Conservation (phyloP, 2,888 invertebrate genomes). For the Leptopterna dolabrata region DNA sequence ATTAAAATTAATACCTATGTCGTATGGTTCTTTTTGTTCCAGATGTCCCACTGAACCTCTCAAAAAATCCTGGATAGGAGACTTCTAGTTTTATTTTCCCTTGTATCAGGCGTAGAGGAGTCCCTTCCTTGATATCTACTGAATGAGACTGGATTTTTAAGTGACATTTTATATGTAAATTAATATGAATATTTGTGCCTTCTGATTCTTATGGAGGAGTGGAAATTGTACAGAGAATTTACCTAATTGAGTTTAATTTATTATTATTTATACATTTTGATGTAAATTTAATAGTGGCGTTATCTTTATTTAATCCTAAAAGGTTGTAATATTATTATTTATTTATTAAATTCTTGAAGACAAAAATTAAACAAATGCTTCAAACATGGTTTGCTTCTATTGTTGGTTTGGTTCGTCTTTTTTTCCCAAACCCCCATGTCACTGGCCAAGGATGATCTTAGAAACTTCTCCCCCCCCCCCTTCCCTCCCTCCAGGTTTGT, state of each 20-base stretch:
- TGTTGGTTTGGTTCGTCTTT: no score
- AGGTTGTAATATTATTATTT: conserved; percentile 51
- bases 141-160: conserved; percentile 55
- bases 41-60: conserved; percentile 92
- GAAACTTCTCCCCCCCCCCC: no score
- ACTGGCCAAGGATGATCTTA: no score
- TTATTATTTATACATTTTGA: conserved; percentile 44
- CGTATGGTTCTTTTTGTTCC: conserved; percentile 67
- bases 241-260: conserved; percentile 45
- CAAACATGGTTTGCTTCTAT: neutral
- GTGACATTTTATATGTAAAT: conserved; percentile 51
- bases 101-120: conserved; percentile 47
- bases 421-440: no score
- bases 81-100: conserved; percentile 17
- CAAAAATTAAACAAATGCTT: conserved; percentile 42
- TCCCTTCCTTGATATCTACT: conserved; percentile 53
- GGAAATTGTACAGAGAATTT: conserved; percentile 49
- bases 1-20: neutral
- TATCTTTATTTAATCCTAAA: conserved; percentile 53
- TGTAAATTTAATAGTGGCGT: conserved; percentile 50
- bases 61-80: conserved; percentile 78
- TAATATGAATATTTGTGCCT: conserved; percentile 50
- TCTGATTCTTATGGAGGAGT: conserved; percentile 53
- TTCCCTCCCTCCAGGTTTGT: no score
- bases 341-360: conserved; percentile 47